phyloP scores from a whole-genome alignment of 2,113 vertebrate species.

The Cynopterus brachyotis region DNA sequence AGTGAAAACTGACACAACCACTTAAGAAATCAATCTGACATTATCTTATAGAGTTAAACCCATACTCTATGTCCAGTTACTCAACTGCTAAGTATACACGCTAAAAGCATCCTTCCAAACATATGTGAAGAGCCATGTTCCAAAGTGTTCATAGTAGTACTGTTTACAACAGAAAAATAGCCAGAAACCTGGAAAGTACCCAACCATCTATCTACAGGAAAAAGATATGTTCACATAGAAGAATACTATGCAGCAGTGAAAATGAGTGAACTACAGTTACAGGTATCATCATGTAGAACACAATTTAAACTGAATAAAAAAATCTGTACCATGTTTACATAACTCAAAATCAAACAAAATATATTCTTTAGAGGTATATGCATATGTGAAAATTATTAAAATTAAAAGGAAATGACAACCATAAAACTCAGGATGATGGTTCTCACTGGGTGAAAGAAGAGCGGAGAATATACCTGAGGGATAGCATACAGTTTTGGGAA shows the following conservation, averaged over 20 bases:
- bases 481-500: fast-evolving
- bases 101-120: neutral
- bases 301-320: neutral
- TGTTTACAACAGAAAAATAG: neutral
- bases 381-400: neutral
- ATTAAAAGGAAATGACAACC: neutral
- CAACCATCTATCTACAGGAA: neutral
- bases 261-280: neutral
- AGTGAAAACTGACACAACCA: neutral
- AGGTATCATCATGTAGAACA: neutral
- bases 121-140: neutral
- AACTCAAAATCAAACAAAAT: neutral
- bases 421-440: neutral
- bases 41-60: neutral
- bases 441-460: neutral
- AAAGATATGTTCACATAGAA: neutral
- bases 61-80: neutral
- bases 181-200: neutral
- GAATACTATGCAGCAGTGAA: neutral
- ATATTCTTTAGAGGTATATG: neutral
- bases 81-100: neutral
- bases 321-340: neutral
- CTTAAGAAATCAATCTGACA: neutral
- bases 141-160: neutral
- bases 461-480: fast-evolving